phyloP scores from a whole-genome alignment of 2,113 vertebrate genomes.

The cattle (Bos taurus) region DNA sequence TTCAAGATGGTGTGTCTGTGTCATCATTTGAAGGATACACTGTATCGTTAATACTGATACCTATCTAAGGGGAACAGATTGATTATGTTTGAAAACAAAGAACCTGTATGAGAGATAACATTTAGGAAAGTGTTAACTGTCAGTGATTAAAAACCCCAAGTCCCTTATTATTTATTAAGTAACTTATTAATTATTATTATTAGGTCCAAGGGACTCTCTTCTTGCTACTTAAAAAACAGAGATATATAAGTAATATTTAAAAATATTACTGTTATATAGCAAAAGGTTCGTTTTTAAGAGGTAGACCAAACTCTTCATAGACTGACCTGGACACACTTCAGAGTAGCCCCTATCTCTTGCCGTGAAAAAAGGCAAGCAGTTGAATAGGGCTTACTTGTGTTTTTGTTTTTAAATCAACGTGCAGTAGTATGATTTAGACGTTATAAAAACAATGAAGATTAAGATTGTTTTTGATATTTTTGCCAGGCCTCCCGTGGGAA shows the following conservation, averaged over 20 bases:
- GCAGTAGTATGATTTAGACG: background rate
- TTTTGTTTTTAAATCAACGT: constrained; percentile 6
- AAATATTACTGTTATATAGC: background rate
- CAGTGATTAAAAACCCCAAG: background rate
- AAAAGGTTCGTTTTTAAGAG: background rate
- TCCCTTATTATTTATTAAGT: background rate
- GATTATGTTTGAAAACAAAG: background rate
- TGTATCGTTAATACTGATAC: background rate
- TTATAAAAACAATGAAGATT: background rate
- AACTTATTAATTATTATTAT: background rate
- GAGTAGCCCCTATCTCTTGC: background rate
- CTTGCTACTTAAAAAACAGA: background rate
- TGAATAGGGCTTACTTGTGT: background rate
- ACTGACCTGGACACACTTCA: background rate
- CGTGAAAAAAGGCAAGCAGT: accelerated
- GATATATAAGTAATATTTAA: background rate
- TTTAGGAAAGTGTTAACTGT: background rate
- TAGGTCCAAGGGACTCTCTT: background rate
- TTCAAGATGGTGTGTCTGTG: background rate
- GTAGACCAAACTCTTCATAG: background rate
- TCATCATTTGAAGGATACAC: background rate
- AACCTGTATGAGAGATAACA: background rate
- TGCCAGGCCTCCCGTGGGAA: background rate
- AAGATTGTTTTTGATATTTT: background rate
- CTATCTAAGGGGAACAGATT: background rate